These are phyloP conservation scores for Nansenia antarctica DNA, from an alignment of 2,113 vertebrate species.

Conservation along the genomic window DNA sequence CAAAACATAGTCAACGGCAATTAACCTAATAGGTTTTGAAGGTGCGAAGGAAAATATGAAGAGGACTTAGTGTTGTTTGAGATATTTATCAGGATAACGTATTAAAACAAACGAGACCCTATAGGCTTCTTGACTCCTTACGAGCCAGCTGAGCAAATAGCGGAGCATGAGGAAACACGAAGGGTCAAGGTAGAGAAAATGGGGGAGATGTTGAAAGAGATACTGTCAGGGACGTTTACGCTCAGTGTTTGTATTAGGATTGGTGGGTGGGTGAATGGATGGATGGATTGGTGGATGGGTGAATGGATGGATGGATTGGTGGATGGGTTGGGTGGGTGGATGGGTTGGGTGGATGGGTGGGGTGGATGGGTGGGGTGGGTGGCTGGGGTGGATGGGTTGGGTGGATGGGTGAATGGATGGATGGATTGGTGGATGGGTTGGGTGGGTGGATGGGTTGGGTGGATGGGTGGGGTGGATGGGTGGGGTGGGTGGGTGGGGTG, in stretches of 20 bases:
- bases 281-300: conserved; percentile 10
- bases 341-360: too few relatives aligned
- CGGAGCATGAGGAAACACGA: conserved; percentile 33
- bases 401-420: too few relatives aligned
- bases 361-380: too few relatives aligned
- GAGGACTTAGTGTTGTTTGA: conserved; percentile 6
- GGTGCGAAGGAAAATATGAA: conserved; percentile 56
- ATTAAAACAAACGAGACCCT: conserved; percentile 26
- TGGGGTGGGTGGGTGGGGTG: too few relatives aligned
- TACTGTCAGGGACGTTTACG: conserved; percentile 33
- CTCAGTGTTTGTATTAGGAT: conserved; percentile 32
- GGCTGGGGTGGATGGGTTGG: too few relatives aligned
- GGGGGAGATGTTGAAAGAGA: conserved; percentile 28
- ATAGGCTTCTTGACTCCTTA: conserved; percentile 5
- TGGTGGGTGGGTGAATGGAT: conserved; percentile 3
- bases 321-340: too few relatives aligned
- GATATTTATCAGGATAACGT: conserved; percentile 27
- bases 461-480: too few relatives aligned
- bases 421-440: too few relatives aligned
- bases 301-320: too few relatives aligned
- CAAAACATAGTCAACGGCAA: not conserved
- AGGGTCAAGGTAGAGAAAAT: conserved; percentile 42
- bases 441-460: too few relatives aligned
- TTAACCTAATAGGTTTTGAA: conserved; percentile 35
- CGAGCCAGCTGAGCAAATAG: conserved; percentile 74